Conservation (phyloP, 2,888 invertebrate species). For the Ophioninae sp. region DNA sequence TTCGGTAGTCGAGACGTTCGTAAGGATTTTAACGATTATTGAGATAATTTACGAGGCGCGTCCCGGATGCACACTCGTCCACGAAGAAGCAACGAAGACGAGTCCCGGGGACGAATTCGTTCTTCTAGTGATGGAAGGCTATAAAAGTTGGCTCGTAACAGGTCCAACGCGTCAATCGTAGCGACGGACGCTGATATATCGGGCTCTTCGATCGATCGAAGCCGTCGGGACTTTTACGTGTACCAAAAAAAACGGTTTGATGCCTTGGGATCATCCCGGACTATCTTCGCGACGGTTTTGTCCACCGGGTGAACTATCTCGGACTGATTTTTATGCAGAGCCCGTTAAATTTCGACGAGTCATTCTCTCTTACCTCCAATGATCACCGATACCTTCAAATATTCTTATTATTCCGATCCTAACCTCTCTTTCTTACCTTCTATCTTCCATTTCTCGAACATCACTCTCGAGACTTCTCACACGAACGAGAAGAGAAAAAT, state of each 20-base stretch:
- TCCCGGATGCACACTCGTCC: constrained; percentile 18
- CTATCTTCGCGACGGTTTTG: constrained; percentile 24
- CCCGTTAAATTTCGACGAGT: constrained; percentile 50
- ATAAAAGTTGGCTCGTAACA: constrained; percentile 57
- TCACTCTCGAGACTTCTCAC: constrained; percentile 53
- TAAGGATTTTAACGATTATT: constrained; percentile 14
- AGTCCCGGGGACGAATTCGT: constrained; percentile 19
- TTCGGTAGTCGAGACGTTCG: constrained; percentile 3
- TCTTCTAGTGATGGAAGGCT: constrained; percentile 60
- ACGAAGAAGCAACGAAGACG: constrained; percentile 61
- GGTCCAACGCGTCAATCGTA: constrained; percentile 63
- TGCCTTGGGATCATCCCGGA: constrained; percentile 5
- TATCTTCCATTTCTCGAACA: constrained; percentile 35
- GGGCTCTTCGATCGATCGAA: constrained; percentile 58
- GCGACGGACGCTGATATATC: constrained; percentile 60
- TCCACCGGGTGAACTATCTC: constrained; percentile 46
- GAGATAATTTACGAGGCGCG: constrained; percentile 32
- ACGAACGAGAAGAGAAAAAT: no score
- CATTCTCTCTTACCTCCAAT: constrained; percentile 42
- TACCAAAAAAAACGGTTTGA: constrained; percentile 5
- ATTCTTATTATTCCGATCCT: constrained; percentile 17
- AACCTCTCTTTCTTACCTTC: constrained; percentile 23
- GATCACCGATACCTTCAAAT: constrained; percentile 26
- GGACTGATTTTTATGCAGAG: constrained; percentile 1
- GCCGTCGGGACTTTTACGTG: constrained; percentile 59